Conservation (phyloP, 2,113 vertebrate species). For the Alligator sinensis region DNA sequence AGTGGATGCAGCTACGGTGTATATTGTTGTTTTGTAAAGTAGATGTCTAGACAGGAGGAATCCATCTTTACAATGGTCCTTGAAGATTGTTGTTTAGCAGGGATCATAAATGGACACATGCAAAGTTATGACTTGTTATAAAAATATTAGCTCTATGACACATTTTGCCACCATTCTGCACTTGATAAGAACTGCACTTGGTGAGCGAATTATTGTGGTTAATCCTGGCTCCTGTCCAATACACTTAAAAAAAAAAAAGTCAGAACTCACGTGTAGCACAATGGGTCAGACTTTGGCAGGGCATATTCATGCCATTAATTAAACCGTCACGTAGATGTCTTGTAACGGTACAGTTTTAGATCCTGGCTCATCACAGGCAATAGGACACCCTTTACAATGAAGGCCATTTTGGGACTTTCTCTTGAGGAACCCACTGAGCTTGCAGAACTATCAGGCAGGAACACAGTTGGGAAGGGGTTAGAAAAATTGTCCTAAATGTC, state of each 20-base stretch:
- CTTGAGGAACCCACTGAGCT: not conserved
- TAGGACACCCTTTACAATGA: slow-evolving; percentile 20
- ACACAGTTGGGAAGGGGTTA: not conserved
- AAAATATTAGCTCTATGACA: not conserved
- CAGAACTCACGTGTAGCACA: not conserved
- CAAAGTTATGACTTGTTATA: not conserved
- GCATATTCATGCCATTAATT: slow-evolving; percentile 34
- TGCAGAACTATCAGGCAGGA: slow-evolving; percentile 14
- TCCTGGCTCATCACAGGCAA: not conserved
- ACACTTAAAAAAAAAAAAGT: not conserved
- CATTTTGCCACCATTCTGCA: not conserved
- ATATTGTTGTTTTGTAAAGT: not conserved
- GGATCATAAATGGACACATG: not conserved
- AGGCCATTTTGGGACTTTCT: slow-evolving; percentile 51
- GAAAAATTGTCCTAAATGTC: not conserved
- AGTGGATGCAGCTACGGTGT: not conserved
- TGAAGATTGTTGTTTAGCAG: not conserved
- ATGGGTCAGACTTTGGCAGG: not conserved
- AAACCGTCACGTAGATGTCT: not conserved
- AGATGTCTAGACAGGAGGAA: not conserved
- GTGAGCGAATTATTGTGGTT: slow-evolving; percentile 33
- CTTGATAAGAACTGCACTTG: not conserved
- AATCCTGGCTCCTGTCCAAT: slow-evolving; percentile 22
- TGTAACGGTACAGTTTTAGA: slow-evolving; percentile 50
- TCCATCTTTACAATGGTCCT: not conserved